A percentile compares a stretch with the other conserved stretches of the same genome.
These are phyloP conservation scores for Notechis scutatus DNA, from an alignment of 2,113 vertebrate genomes.

Conservation along the genomic window DNA sequence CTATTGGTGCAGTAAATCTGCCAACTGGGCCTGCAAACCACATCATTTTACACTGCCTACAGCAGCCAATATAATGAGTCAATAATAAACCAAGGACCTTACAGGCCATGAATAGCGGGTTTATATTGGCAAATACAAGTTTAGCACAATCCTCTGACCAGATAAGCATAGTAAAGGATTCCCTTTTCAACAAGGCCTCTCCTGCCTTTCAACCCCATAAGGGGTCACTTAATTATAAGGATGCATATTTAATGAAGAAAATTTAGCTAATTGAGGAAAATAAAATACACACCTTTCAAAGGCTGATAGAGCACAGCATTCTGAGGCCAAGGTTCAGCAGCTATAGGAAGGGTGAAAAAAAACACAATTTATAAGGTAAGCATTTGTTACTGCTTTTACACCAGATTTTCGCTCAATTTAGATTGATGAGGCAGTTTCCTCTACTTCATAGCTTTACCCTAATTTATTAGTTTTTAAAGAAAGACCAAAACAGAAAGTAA, in stretches of 20 bases:
- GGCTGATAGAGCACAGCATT: conserved; percentile 79
- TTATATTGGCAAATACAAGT: conserved; percentile 69
- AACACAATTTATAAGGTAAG: conserved; percentile 36
- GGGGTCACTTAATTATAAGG: conserved; percentile 55
- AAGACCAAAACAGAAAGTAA: neutral
- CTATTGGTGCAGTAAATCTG: conserved; percentile 81
- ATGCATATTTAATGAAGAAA: conserved; percentile 53
- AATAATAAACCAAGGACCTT: conserved; percentile 78
- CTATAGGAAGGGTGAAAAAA: conserved; percentile 58
- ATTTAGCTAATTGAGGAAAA: conserved; percentile 59
- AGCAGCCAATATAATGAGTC: conserved; percentile 80
- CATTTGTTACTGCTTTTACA: neutral
- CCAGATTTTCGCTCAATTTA: neutral
- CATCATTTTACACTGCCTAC: conserved; percentile 79
- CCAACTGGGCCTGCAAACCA: conserved; percentile 74
- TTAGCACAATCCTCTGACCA: conserved; percentile 59
- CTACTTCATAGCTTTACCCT: neutral
- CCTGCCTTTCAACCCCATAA: too few relatives aligned
- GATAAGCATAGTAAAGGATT: conserved; percentile 63
- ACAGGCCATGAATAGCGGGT: conserved; percentile 70
- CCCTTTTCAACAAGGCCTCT: conserved; percentile 49
- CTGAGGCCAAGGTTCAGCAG: conserved; percentile 81
- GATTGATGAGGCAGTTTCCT: neutral
- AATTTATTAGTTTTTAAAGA: neutral
- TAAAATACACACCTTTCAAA: conserved; percentile 72